Evolutionary conservation across 2,888 invertebrate genomes (phyloP), one percentile per base, ranked within the genome.

Genomic region (Venusia cambrica): DNA sequence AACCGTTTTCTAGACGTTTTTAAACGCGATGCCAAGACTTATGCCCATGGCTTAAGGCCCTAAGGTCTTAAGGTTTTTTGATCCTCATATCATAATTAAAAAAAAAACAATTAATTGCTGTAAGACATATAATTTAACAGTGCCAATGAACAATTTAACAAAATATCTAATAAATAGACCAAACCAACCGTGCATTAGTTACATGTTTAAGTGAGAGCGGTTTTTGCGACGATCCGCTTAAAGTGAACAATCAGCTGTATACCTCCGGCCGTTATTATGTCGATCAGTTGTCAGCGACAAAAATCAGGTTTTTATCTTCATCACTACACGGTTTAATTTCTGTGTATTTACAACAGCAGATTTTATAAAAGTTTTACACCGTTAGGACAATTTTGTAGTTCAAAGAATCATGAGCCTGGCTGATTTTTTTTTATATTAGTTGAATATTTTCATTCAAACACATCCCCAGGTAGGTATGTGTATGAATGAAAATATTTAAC

Each of bases 221-320:
- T 29, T 26, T 10, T 8, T 11, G 31, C 33, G 4, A 28, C 11
- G 5, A 13, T 12, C 17, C 19, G 38, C 17, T 38, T n/a, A n/a
- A n/a, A 5, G 2, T 26, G 6, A 13, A 5, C 21, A 25, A 14
- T 29, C 5, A 25, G 8, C 20, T 15, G 14, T 10, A 18, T 36
- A 30, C 13, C 26, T 6, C 51, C 59, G 72, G 68, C 71, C 28
- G 38, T 21, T 70, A 62, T 65, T 61, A 73, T 73, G 73, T 76
- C 72, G 71, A 74, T 75, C 73, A 64, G 55, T 63, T 65, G 50
- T 52, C 57, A 58, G 62, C 61, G 71, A 76, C 75, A 77, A 63
- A 67, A 58, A 67, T 69, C 71, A 61, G 71, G 75, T 71, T 74
- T 65, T 65, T 67, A 62, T 65, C 58, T 55, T 41, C 51, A 53